Evolutionary conservation across 2,888 invertebrate species (phyloP).

Genomic region (Synanthedon tipuliformis): DNA sequence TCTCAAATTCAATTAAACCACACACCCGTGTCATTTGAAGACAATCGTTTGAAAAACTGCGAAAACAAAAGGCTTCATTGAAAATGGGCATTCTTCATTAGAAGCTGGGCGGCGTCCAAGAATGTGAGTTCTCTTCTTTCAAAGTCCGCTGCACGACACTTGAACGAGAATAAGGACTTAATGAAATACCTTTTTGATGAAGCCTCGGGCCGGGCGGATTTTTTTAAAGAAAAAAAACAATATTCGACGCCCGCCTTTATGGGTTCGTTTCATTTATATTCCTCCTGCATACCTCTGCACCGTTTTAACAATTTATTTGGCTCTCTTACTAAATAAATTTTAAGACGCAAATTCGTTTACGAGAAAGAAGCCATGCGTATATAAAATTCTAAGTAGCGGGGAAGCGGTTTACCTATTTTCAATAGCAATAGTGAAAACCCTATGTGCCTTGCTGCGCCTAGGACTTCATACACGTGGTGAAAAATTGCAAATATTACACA

Average conservation of each 20-base stretch:
- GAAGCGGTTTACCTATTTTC: too few relatives aligned
- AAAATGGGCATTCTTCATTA: slow-evolving; percentile 66
- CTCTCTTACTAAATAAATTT: background rate
- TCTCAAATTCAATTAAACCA: too few relatives aligned
- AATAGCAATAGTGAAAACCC: too few relatives aligned
- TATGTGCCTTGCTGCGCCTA: too few relatives aligned
- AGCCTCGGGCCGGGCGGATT: slow-evolving; percentile 23
- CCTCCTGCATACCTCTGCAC: background rate
- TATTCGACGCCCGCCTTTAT: background rate
- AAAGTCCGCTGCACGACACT: slow-evolving; percentile 24
- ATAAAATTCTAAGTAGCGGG: too few relatives aligned
- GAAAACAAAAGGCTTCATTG: slow-evolving; percentile 36
- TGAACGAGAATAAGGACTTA: slow-evolving; percentile 42
- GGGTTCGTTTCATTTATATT: background rate
- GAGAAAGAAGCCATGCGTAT: too few relatives aligned
- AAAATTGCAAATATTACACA: too few relatives aligned
- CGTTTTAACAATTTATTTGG: background rate
- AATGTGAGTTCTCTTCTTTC: slow-evolving; percentile 61
- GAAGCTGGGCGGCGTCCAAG: slow-evolving; percentile 44
- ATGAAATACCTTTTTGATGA: slow-evolving; percentile 68
- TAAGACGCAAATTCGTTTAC: too few relatives aligned
- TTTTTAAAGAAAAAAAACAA: slow-evolving; percentile 30
- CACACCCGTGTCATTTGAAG: too few relatives aligned
- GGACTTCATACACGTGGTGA: too few relatives aligned
- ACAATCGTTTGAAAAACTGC: slow-evolving; percentile 17